Base-by-base conservation (phyloP, 2,797 vertebrate genomes). In the Chrysocyon brachyurus region DNA sequence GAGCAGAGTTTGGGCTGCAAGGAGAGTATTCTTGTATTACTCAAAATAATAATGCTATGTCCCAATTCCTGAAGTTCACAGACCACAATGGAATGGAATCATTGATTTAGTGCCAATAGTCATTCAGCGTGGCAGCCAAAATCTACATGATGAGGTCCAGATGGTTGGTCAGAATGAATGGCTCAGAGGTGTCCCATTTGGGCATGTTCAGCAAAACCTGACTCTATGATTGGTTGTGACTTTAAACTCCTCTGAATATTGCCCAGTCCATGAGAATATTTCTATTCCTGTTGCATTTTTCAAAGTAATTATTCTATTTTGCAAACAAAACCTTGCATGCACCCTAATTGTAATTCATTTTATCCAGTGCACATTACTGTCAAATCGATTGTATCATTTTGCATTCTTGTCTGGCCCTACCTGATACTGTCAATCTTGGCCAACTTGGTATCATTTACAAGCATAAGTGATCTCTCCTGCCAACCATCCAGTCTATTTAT, bases 291-390 rank as follows among this genome's bases (percentile, higher is more conserved):
- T 64, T 59, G 19, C 2, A 93, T 87, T 92, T 97, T 61, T 97
- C 22, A 22, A 93, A 92, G 86, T 86, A 96, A 94, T 86, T 88
- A 89, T 96, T 86, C 46, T 84, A 57, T 89, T 95, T 83, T 84
- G 75, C 68, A 97, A 77, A 85, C 49, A 89, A 94, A 86, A 33
- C 10, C 19, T 90, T 68, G 19, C 9, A 83, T 85, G 49, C 19
- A 40, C 52, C 15, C 12, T 96, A 91, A 85, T 7, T 90, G 61
- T 54, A 90, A 91, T 93, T 87, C 66, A 78, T 73, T 91, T 68
- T 90, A 73, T 28, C 81, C 22, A 54, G 1, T 57, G 17, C 49
- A 85, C 57, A 72, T 82, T 75, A 56, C 49, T 90, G 1, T 90
- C 54, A 93, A 85, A 68, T 12, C 93, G 94, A 90, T 86, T 17